Percentiles rank a stretch among this genome's conserved stretches.
Evolutionary conservation across 2,797 vertebrate species (phyloP).

Genomic region (Amphiprion clarkii): DNA sequence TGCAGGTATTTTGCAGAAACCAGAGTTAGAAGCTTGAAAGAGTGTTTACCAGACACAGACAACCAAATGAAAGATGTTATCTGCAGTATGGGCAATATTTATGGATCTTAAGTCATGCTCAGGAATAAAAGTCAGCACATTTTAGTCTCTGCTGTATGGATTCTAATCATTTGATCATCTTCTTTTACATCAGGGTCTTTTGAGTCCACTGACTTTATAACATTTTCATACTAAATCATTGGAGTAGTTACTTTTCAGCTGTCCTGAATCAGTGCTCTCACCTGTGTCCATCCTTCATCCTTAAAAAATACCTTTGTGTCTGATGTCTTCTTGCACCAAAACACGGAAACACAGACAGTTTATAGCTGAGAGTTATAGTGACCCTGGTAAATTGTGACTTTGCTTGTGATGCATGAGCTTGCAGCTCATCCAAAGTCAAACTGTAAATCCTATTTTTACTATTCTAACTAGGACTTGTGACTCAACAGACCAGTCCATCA

Average conservation of each 20-base stretch:
- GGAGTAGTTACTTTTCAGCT: neutral
- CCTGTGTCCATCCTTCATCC: neutral
- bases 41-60: neutral
- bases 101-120: neutral
- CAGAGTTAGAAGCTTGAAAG: neutral
- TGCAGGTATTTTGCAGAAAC: neutral
- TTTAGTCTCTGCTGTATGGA: neutral
- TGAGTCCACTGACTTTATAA: neutral
- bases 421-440: slow-evolving; percentile 43
- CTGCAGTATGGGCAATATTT: slow-evolving; percentile 10
- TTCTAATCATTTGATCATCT: neutral
- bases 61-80: neutral
- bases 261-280: slow-evolving; percentile 23
- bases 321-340: slow-evolving; percentile 1
- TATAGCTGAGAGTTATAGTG: slow-evolving; percentile 56
- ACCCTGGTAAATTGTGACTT: slow-evolving; percentile 66
- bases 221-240: neutral
- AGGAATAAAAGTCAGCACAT: slow-evolving; percentile 1
- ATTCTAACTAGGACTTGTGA: slow-evolving; percentile 52
- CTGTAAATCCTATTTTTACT: slow-evolving; percentile 13
- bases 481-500: slow-evolving; percentile 50
- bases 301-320: slow-evolving; percentile 16
- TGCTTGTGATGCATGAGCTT: slow-evolving; percentile 78
- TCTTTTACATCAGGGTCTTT: neutral
- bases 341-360: slow-evolving; percentile 41